phyloP scores from a whole-genome alignment of 2,888 invertebrate species.

The Pristionchus arcanus region DNA sequence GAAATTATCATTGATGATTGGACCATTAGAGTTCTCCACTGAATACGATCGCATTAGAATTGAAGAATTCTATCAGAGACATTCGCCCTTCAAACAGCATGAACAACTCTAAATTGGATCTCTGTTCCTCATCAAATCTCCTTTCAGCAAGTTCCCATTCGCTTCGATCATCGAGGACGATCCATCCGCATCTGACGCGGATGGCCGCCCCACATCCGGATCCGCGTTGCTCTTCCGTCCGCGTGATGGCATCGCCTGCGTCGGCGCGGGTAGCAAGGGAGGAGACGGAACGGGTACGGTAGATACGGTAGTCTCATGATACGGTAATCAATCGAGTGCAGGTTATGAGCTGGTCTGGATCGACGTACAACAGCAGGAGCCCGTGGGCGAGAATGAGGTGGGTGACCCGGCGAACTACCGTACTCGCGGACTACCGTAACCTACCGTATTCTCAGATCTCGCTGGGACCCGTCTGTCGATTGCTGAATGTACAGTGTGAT shows the following conservation, averaged over 20 bases:
- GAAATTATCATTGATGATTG: no score
- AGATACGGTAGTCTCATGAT: not conserved
- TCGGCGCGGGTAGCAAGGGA: constrained; percentile 48
- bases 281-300: constrained; percentile 8
- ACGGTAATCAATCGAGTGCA: not conserved
- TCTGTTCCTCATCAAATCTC: not conserved
- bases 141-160: constrained; percentile 45
- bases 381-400: constrained; percentile 14
- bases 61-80: no score
- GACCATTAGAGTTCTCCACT: no score
- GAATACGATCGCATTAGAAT: no score
- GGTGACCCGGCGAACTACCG: not conserved
- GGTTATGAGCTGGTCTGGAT: constrained; percentile 29
- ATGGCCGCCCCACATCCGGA: constrained; percentile 29
- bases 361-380: constrained; percentile 47
- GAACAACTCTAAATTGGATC: not conserved
- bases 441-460: not conserved
- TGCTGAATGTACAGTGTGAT: constrained; percentile 44
- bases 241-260: constrained; percentile 22
- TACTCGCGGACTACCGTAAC: not conserved
- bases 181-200: not conserved
- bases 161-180: constrained; percentile 47
- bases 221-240: constrained; percentile 48
- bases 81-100: not conserved
- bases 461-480: constrained; percentile 35